These are phyloP conservation scores for Scaptomyza parva DNA, from an alignment of 2,888 invertebrate species.

Conservation along the genomic window DNA sequence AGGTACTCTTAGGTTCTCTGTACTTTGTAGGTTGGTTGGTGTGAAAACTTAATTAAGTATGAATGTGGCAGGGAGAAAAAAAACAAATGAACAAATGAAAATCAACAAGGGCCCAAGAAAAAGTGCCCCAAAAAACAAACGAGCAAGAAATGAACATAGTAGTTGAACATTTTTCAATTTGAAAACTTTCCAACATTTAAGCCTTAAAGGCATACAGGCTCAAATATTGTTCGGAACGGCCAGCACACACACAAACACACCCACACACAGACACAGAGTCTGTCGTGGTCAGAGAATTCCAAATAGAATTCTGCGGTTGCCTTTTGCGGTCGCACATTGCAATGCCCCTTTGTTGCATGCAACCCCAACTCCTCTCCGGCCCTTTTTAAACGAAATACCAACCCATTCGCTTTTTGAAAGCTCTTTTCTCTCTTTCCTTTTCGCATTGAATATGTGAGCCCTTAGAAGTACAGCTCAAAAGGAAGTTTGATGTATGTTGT, in stretches of 20 bases:
- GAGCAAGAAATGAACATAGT: background rate
- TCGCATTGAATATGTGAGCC: background rate
- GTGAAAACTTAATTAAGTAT: conserved; percentile 72
- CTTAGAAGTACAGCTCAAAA: background rate
- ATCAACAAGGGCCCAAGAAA: conserved; percentile 5
- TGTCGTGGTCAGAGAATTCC: conserved; percentile 36
- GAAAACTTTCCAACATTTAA: conserved; percentile 5
- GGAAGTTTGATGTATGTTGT: background rate
- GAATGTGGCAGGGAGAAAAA: conserved; percentile 29
- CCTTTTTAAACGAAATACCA: conserved; percentile 3
- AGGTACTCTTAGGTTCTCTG: too few relatives aligned
- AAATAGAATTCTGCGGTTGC: conserved; percentile 72
- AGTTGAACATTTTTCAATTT: conserved; percentile 29
- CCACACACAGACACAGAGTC: conserved; percentile 13
- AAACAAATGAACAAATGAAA: conserved; percentile 17
- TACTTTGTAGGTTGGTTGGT: conserved; percentile 29
- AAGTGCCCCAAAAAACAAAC: background rate
- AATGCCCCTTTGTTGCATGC: conserved; percentile 28
- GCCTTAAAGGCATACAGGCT: conserved; percentile 6
- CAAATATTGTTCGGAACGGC: conserved; percentile 3
- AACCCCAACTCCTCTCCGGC: background rate
- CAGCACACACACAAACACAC: conserved; percentile 13
- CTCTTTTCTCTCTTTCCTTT: background rate
- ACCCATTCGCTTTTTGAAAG: background rate
- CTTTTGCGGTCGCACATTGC: conserved; percentile 52